Conservation (phyloP, 2,113 vertebrate species). For the Anarhynchus alexandrinus region DNA sequence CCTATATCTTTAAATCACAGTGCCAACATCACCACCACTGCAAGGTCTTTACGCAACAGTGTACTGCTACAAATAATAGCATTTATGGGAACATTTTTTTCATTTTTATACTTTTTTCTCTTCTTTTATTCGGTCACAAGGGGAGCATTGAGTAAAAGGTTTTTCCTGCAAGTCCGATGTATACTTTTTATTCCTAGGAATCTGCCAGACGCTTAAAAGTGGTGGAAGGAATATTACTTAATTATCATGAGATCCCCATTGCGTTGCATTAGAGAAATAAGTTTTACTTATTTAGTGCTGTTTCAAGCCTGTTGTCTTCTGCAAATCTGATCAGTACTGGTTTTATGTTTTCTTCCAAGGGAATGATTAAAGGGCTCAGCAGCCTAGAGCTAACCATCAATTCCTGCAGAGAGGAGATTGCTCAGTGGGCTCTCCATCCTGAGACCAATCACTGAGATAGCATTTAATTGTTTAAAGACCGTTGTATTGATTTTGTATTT, state of each 20-base stretch:
- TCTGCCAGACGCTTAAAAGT: neutral
- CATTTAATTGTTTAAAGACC: neutral
- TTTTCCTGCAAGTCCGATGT: neutral
- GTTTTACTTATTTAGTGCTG: neutral
- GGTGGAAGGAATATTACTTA: neutral
- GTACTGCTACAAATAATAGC: neutral
- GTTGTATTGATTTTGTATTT: neutral
- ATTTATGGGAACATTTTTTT: neutral
- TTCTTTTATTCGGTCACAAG: neutral
- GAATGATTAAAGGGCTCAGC: neutral
- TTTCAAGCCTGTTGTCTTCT: neutral
- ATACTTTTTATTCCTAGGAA: neutral
- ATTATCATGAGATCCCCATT: neutral
- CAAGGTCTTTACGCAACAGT: rapidly evolving
- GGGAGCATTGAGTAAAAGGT: rapidly evolving
- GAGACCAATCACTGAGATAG: neutral
- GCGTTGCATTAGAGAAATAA: neutral
- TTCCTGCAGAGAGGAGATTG: neutral
- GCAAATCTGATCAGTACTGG: neutral
- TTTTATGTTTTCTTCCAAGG: neutral
- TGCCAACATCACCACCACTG: neutral
- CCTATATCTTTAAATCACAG: rapidly evolving
- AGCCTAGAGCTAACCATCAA: neutral
- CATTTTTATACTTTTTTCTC: neutral
- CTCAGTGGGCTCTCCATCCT: neutral